Conservation (phyloP, 2,797 vertebrate genomes). For the Pseudochirops cupreus region DNA sequence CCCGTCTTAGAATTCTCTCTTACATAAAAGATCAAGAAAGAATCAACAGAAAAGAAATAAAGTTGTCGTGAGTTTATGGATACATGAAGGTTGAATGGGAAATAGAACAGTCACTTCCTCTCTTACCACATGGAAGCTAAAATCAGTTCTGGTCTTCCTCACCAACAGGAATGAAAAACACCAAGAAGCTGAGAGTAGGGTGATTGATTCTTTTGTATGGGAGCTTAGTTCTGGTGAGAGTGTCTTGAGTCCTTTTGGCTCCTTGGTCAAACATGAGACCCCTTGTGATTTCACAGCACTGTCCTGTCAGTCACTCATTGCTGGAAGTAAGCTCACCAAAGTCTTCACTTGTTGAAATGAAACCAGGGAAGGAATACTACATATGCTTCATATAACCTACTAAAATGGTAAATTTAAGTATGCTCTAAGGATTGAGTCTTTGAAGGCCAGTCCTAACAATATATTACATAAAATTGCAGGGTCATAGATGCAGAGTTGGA, state of each 20-base stretch:
- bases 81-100: background rate
- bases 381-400: background rate
- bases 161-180: background rate
- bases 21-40: background rate
- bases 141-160: background rate
- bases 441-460: background rate
- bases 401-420: background rate
- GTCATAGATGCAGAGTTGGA: background rate
- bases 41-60: background rate
- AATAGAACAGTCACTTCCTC: background rate
- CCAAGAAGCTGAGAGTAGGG: background rate
- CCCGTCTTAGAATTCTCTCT: background rate
- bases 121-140: background rate
- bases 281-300: background rate
- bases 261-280: background rate
- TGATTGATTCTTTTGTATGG: background rate
- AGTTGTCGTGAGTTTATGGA: background rate
- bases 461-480: background rate
- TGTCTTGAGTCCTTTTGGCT: background rate
- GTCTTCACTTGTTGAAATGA: background rate
- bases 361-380: background rate
- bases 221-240: background rate
- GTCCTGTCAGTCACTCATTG: background rate
- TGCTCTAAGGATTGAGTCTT: background rate
- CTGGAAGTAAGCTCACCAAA: background rate